phyloP scores from a whole-genome alignment of 2,113 vertebrate species.

The Agelaius phoeniceus region DNA sequence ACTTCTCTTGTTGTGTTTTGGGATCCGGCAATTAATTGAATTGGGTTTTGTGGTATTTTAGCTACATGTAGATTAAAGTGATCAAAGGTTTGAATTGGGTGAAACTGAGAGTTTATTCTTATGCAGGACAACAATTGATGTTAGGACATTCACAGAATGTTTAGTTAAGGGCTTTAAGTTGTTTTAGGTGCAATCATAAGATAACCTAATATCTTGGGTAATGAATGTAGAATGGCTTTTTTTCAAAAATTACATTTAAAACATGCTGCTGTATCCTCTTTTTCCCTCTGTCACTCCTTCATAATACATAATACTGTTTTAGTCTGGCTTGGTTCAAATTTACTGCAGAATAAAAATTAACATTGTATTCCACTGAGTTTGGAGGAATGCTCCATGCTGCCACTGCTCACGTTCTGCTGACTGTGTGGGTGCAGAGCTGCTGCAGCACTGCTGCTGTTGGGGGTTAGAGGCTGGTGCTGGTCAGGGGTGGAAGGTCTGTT shows the following conservation, averaged over 20 bases:
- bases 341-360: background rate
- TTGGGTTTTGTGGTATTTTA: background rate
- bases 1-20: background rate
- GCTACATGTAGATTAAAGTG: background rate
- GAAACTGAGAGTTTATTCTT: background rate
- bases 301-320: background rate
- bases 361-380: background rate
- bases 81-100: background rate
- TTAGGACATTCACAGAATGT: background rate
- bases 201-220: background rate
- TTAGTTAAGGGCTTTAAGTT: background rate
- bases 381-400: background rate
- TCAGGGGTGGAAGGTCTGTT: fast-evolving
- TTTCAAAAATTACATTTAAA: background rate
- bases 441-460: background rate
- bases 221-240: background rate
- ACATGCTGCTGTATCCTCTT: background rate
- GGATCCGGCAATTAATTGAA: background rate
- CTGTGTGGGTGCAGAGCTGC: background rate
- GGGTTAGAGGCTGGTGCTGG: background rate
- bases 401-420: fast-evolving
- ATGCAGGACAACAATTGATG: background rate
- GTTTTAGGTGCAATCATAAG: background rate
- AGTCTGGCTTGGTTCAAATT: background rate
- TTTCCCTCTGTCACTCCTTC: background rate